Evolutionary conservation across 2,113 vertebrate species (phyloP).

Genomic region (Myrmecobius fasciatus): DNA sequence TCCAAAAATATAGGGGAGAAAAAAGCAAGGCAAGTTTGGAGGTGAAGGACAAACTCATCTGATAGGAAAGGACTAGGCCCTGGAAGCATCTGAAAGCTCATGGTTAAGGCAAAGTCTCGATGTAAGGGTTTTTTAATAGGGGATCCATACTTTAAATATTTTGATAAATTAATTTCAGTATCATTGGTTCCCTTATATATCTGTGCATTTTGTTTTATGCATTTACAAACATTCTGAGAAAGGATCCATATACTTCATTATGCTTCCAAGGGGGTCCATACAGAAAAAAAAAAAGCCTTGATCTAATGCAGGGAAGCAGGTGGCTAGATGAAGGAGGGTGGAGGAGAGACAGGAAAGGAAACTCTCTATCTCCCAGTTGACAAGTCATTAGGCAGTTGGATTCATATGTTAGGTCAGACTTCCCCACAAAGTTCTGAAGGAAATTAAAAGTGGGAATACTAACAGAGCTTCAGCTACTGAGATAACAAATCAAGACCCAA

Average conservation of each 20-base stretch:
- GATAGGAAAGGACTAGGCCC: background rate
- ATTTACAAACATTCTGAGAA: background rate
- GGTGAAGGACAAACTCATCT: background rate
- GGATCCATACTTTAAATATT: background rate
- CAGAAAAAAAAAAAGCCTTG: background rate
- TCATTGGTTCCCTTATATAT: background rate
- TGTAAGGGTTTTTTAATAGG: background rate
- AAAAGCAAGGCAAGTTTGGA: background rate
- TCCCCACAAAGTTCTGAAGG: background rate
- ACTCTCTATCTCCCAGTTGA: background rate
- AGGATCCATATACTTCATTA: background rate
- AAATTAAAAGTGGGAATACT: background rate
- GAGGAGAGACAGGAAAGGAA: background rate
- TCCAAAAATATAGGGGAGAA: background rate
- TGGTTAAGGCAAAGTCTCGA: background rate
- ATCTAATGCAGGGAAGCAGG: background rate
- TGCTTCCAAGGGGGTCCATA: background rate
- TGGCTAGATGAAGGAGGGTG: background rate
- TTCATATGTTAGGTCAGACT: background rate
- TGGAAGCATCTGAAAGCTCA: background rate
- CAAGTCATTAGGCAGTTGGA: background rate
- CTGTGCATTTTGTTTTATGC: background rate
- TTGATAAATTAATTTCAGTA: background rate
- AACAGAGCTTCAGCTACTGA: background rate
- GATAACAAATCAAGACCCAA: background rate